Evolutionary conservation across 2,113 vertebrate genomes (phyloP), one percentile per base, ranked within the genome.

Genomic region (Nycticorax nycticorax): DNA sequence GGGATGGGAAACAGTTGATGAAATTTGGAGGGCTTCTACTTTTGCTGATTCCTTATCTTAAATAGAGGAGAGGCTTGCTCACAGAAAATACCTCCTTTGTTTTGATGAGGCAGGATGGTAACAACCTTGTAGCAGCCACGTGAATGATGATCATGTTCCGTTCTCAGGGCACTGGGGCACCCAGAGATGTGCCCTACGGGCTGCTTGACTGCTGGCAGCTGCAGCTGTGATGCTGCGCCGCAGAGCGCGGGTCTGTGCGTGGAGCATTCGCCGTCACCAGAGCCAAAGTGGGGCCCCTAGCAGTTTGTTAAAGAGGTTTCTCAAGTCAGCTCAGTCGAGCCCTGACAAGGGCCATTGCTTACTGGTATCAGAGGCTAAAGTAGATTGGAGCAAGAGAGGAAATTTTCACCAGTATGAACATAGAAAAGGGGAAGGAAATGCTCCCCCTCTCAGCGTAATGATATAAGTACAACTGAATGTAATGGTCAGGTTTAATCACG

Each of bases 221-320:
- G 32, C 50, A 39, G 64, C 56, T 3, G 0, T 13, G 76, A 26
- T 32, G 56, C 77, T 56, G 45, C 20, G 56, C 41, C 3, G 1
- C 89, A 50, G 50, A 19, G 37, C 0, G 0, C 0, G 1, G 41
- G 9, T 39, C 78, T 69, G 56, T 3, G 1, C 55, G 27, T 35
- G 28, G 10, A 43, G 43, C 32, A 39, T 84, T 47, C 56, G 35
- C 63, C 15, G 1, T 20, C 72, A 32, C 64, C 52, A 56, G 62
- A 88, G 47, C 45, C 33, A 68, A 0, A 22, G 4, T 32, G 26
- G 35, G 33, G 8, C 8, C 41, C 41, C 24, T 55, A 24, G 27
- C 18, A 10, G 8, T 63, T 73, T 53, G 24, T 48, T 76, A 10
- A 41, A 47, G 68, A 78, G 23, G 7, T 21, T 75, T 45, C 28